phyloP scores from a whole-genome alignment of 2,797 vertebrate species.

The Peromyscus nudipes region DNA sequence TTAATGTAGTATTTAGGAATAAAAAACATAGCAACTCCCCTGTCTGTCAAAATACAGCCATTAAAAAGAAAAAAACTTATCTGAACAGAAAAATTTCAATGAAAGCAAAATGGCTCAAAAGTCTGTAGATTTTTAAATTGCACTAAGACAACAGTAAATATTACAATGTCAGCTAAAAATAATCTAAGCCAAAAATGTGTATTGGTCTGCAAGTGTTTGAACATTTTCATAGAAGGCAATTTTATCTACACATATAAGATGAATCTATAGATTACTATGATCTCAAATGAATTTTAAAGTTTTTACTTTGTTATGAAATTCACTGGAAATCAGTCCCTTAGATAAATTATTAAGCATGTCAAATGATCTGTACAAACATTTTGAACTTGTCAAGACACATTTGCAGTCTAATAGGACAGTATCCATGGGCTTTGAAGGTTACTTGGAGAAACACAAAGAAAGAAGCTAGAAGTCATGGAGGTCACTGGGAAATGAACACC shows the following conservation, averaged over 20 bases:
- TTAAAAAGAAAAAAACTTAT: background rate
- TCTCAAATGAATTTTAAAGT: conserved; percentile 14
- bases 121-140: background rate
- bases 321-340: background rate
- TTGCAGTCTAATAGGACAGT: conserved; percentile 25
- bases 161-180: conserved; percentile 33
- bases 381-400: conserved; percentile 46
- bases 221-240: conserved; percentile 25
- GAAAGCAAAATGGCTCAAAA: conserved; percentile 51
- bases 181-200: conserved; percentile 15
- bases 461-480: conserved; percentile 47
- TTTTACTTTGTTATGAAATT: conserved; percentile 62
- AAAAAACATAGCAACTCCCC: background rate
- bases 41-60: background rate
- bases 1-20: background rate
- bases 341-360: background rate
- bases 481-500: conserved; percentile 60
- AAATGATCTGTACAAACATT: conserved; percentile 3
- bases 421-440: conserved; percentile 3
- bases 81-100: conserved; percentile 40
- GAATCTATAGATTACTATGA: conserved; percentile 25
- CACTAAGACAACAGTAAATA: background rate
- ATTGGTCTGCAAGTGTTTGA: background rate
- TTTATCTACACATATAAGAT: background rate
- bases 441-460: conserved; percentile 57